Evolutionary conservation across 1,140 invertebrate genomes (phyloP).

Genomic region (Argopecten irradians): DNA sequence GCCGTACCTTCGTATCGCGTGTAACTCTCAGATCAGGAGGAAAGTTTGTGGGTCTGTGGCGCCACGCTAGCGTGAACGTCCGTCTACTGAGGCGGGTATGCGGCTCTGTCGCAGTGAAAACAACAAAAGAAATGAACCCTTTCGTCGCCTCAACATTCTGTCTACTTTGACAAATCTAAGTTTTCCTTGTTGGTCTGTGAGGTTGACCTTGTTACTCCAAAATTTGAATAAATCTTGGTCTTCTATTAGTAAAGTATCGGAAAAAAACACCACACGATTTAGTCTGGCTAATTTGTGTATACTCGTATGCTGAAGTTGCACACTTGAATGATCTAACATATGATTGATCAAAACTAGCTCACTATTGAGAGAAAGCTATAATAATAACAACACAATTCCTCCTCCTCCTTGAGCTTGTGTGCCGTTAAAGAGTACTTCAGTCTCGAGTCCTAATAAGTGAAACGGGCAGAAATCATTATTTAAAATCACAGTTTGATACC

Average conservation of each 20-base stretch:
- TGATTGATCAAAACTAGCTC: slow-evolving; percentile 1
- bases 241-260: neutral
- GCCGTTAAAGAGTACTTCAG: neutral
- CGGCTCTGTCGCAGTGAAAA: neutral
- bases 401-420: neutral
- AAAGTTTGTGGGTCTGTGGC: neutral
- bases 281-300: neutral
- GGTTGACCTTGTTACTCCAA: neutral
- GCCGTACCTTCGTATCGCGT: slow-evolving; percentile 19
- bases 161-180: neutral
- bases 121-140: slow-evolving; percentile 17
- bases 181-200: neutral
- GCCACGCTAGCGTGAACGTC: neutral
- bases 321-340: neutral
- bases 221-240: neutral
- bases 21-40: slow-evolving; percentile 14
- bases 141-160: neutral
- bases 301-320: neutral
- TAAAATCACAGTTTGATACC: slow-evolving; percentile 9
- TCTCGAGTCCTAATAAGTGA: neutral
- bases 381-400: neutral
- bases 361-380: neutral
- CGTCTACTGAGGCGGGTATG: slow-evolving; percentile 19
- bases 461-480: neutral
- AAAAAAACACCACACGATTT: neutral